Evolutionary conservation across 2,113 vertebrate genomes (phyloP), one percentile per base, ranked within the genome.

Genomic region (Apistogramma diplotaenia): DNA sequence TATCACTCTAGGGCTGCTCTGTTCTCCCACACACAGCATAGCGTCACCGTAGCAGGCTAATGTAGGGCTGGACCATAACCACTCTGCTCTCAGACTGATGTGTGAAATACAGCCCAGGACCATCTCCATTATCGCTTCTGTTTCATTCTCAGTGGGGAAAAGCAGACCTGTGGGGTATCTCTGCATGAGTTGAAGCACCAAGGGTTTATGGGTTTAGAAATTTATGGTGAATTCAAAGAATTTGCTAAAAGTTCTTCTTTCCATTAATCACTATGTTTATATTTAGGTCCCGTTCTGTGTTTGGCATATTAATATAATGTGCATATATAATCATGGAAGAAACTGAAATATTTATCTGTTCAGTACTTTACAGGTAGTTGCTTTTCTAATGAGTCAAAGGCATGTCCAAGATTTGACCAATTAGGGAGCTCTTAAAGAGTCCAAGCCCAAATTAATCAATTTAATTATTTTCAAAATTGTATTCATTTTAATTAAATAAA

Each of bases 1-100:
- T 92, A 91, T 87, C 84, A 90, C 91, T 91, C 92, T 35, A 87
- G 87, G 91, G 92, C 87, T 65, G 62, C 89, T 89, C 71, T 75
- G 78, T 82, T 91, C 89, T 90, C 85, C 86, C 85, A 79, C 74
- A 31, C 85, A 75, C 29, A 49, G 80, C 57, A 51, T 8, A 76
- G 70, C 58, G 16, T 62, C 86, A 72, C 31, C 18, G 74, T 62
- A 74, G 82, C 86, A 79, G 89, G 77, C 79, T 81, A 73, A 81
- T 79, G 76, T 81, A 51, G 76, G 90, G 67, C 87, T 88, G 87
- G 79, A 84, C 83, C 21, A 8, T 79, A 89, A 87, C 81, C 79
- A 51, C 61, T 76, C 81, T 27, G 83, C 82, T 86, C 71, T 37
- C 37, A 81, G 31, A 81, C 62, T 83, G 89, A 89, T 56, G 59